phyloP scores from a whole-genome alignment of 2,113 vertebrate genomes.

The Halichoerus grypus region DNA sequence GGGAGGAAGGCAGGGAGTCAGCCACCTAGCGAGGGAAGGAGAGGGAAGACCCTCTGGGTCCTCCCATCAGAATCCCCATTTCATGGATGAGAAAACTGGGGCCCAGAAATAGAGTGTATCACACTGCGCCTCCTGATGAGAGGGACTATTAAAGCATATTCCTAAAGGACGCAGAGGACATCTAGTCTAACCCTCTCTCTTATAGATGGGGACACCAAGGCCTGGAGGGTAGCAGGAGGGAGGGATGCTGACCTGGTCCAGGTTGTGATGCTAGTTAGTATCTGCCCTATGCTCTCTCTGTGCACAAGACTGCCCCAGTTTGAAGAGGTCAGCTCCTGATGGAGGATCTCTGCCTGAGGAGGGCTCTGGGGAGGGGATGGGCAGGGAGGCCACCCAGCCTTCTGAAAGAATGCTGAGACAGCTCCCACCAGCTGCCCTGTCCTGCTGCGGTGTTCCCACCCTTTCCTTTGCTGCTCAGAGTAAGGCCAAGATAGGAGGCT shows the following conservation, averaged over 20 bases:
- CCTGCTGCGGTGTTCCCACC: not conserved
- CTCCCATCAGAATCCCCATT: not conserved
- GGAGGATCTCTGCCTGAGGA: not conserved
- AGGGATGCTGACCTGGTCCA: not conserved
- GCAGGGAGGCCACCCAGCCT: not conserved
- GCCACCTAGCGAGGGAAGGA: not conserved
- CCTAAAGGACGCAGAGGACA: not conserved
- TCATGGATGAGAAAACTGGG: constrained; percentile 27
- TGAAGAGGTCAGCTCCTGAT: not conserved
- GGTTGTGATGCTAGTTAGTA: not conserved
- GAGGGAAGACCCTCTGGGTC: not conserved
- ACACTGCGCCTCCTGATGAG: not conserved
- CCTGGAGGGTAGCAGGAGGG: not conserved
- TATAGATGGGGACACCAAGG: not conserved
- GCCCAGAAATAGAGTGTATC: not conserved
- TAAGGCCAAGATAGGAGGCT: constrained; percentile 52
- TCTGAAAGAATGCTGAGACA: not conserved
- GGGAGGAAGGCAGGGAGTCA: not conserved
- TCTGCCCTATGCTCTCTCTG: not conserved
- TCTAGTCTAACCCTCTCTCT: not conserved
- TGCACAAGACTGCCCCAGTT: not conserved
- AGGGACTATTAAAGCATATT: not conserved
- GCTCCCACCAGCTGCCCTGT: not conserved
- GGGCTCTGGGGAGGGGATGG: no score
- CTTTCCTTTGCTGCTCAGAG: not conserved